A percentile compares a stretch with the other conserved stretches of the same genome.
Evolutionary conservation across 1,140 invertebrate species (phyloP).

Genomic region (Halictus rubicundus): DNA sequence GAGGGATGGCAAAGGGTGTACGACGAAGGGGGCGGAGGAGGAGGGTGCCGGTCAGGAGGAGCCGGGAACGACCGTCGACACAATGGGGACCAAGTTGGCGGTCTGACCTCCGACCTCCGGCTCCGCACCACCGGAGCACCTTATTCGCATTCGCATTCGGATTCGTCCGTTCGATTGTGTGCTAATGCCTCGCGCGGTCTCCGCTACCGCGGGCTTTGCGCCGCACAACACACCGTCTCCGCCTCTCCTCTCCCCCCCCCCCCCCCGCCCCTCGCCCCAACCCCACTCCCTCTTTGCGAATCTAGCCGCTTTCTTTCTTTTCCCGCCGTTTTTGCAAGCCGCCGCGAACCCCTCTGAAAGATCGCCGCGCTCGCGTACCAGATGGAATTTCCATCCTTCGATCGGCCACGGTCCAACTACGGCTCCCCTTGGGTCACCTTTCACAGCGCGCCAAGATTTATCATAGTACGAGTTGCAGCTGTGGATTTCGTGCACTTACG

Average conservation of each 20-base stretch:
- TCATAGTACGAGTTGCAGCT: too few relatives aligned
- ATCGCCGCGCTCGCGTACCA: background rate
- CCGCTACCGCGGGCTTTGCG: slow-evolving; percentile 66
- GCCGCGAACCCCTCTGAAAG: background rate
- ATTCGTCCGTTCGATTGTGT: slow-evolving; percentile 78
- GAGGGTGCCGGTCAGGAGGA: slow-evolving; percentile 26
- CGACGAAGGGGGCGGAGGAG: slow-evolving; percentile 7
- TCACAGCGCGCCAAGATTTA: too few relatives aligned
- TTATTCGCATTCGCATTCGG: slow-evolving; percentile 72
- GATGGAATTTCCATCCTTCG: background rate
- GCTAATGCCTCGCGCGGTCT: slow-evolving; percentile 73
- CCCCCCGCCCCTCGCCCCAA: background rate
- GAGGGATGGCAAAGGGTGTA: background rate
- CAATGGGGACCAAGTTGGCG: slow-evolving; percentile 79
- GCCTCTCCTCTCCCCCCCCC: background rate
- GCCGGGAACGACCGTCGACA: slow-evolving; percentile 68
- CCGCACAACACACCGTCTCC: slow-evolving; percentile 21
- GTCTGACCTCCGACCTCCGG: slow-evolving; percentile 76
- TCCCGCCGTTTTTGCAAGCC: background rate
- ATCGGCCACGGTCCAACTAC: background rate
- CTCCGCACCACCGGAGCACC: slow-evolving; percentile 68
- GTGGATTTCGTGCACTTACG: too few relatives aligned
- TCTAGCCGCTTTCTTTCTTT: slow-evolving; percentile 25
- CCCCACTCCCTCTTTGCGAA: background rate
- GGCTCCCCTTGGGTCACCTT: too few relatives aligned